Percentiles rank a stretch among this genome's conserved stretches.
Conservation (phyloP, 2,888 invertebrate genomes). For the Ariolimax columbianus region DNA sequence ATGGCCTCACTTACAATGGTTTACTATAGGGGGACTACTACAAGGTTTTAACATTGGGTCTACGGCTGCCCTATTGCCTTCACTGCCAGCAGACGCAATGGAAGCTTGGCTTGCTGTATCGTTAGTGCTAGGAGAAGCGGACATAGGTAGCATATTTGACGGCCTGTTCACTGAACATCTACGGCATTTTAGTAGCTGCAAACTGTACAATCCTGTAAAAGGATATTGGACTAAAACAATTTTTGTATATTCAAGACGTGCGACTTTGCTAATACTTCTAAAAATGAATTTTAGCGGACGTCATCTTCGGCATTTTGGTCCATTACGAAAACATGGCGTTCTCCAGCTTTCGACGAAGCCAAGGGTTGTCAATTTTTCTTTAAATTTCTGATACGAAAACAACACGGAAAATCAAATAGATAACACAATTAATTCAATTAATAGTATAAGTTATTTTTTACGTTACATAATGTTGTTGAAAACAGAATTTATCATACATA, state of each 20-base stretch:
- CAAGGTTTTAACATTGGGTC: conserved; percentile 26
- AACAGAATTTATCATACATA: background rate
- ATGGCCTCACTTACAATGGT: background rate
- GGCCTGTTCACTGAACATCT: background rate
- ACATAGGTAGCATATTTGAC: background rate
- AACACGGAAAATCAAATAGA: background rate
- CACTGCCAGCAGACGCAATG: conserved; percentile 36
- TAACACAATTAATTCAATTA: background rate
- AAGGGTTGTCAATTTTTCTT: background rate
- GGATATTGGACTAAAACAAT: background rate
- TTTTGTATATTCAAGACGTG: background rate
- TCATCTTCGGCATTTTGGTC: conserved; percentile 4
- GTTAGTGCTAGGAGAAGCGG: background rate
- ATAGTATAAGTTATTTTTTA: background rate
- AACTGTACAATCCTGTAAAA: background rate
- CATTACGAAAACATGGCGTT: conserved; percentile 51
- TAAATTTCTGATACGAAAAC: background rate
- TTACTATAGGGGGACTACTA: background rate
- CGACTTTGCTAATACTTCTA: background rate
- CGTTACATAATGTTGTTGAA: background rate
- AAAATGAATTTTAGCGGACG: conserved; percentile 47
- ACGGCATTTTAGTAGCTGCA: background rate
- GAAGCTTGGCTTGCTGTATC: conserved; percentile 38
- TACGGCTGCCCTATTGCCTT: conserved; percentile 12
- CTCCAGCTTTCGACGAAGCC: background rate